These are phyloP conservation scores for Tolypeutes matacus DNA, from an alignment of 2,797 vertebrate species.

Conservation along the genomic window DNA sequence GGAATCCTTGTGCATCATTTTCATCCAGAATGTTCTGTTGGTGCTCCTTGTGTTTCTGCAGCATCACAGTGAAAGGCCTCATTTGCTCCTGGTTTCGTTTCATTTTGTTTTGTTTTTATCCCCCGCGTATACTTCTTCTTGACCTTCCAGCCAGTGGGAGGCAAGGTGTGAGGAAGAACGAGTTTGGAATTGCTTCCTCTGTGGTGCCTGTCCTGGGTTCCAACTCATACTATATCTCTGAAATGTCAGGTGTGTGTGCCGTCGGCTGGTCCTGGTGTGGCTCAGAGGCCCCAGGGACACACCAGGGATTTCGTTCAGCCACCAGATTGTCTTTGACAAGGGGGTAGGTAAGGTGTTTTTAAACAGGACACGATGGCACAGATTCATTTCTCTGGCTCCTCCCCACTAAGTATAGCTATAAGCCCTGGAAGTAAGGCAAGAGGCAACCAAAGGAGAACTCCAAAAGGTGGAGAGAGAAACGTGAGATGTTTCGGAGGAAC, in stretches of 20 bases:
- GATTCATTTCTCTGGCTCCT: conserved; percentile 35
- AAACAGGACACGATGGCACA: conserved; percentile 27
- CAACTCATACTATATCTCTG: not conserved
- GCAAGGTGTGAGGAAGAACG: not conserved
- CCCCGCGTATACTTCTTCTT: not conserved
- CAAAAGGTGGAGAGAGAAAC: too few relatives aligned
- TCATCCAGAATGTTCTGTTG: conserved; percentile 22
- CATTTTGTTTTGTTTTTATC: not conserved
- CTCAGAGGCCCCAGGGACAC: not conserved
- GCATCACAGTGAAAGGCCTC: not conserved
- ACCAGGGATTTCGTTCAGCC: conserved; percentile 39
- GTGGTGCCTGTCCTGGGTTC: not conserved
- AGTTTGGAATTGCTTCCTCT: conserved; percentile 29
- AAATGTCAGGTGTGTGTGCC: conserved; percentile 4
- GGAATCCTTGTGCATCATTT: not conserved
- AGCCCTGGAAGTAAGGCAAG: conserved; percentile 3
- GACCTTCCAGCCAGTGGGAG: not conserved
- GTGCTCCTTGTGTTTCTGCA: not conserved
- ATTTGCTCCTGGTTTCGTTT: not conserved
- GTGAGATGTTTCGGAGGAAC: too few relatives aligned
- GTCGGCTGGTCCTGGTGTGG: not conserved
- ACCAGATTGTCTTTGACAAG: conserved; percentile 45
- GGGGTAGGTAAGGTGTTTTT: conserved; percentile 41
- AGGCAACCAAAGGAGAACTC: not conserved
- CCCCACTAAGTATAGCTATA: not conserved